Conservation (phyloP, 2,113 vertebrate genomes). For the Xenopus laevis region DNA sequence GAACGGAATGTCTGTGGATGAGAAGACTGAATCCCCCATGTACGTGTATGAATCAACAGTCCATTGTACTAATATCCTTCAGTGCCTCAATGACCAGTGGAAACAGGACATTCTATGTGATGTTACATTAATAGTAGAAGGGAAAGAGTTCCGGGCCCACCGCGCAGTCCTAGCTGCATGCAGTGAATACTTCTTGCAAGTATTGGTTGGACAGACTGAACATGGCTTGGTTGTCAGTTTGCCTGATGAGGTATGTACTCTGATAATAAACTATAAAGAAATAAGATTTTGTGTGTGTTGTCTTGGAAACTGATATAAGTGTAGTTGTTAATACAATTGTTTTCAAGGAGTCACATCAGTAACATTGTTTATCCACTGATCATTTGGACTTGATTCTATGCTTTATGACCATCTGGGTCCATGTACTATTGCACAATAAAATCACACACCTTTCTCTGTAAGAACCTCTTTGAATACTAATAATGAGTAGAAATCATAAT, state of each 20-base stretch:
- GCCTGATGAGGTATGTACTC: conserved; percentile 84
- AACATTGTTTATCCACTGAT: no score
- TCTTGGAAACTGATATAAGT: not conserved
- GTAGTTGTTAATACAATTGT: not conserved
- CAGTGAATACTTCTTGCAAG: conserved; percentile 97
- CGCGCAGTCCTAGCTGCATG: conserved; percentile 95
- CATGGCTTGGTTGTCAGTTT: conserved; percentile 93
- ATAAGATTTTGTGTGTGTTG: not conserved
- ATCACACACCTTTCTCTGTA: no score
- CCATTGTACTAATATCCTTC: conserved; percentile 98
- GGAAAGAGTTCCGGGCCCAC: conserved; percentile 96
- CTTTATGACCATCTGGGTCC: no score
- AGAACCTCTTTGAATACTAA: no score
- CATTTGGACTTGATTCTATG: no score
- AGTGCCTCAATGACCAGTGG: conserved; percentile 98
- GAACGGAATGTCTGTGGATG: conserved; percentile 99
- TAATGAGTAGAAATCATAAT: no score
- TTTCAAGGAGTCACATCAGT: not conserved
- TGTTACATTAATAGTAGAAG: conserved; percentile 93
- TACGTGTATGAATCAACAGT: conserved; percentile 99
- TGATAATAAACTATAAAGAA: not conserved
- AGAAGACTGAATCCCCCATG: conserved; percentile 98
- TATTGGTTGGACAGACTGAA: conserved; percentile 87
- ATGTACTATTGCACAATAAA: no score
- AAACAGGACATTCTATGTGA: conserved; percentile 98